These are phyloP conservation scores for Argyresthia goedartella DNA, from an alignment of 2,888 invertebrate species.

Conservation along the genomic window DNA sequence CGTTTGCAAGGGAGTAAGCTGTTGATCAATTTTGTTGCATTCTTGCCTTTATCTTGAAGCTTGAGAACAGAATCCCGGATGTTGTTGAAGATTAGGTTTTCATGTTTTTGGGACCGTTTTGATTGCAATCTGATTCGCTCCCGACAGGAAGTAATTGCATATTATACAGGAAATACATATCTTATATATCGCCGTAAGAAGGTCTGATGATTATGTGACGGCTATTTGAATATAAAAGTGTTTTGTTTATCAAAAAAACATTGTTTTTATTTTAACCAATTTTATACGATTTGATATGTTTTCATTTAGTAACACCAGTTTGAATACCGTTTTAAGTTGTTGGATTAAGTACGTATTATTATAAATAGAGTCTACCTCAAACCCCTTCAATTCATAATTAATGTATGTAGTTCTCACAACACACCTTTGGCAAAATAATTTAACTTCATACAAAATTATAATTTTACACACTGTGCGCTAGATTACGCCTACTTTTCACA, in stretches of 20 bases:
- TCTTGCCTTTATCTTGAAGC: slow-evolving; percentile 24
- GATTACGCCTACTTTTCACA: slow-evolving; percentile 26
- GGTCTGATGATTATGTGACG: no score
- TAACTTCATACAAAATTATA: not conserved
- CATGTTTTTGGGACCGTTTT: slow-evolving; percentile 8
- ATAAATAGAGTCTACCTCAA: not conserved
- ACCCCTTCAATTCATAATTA: not conserved
- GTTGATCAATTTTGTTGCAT: slow-evolving; percentile 47
- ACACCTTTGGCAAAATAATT: not conserved
- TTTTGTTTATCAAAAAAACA: no score
- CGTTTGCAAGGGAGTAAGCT: slow-evolving; percentile 23
- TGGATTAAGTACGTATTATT: no score
- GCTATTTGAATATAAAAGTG: no score
- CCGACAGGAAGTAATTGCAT: not conserved
- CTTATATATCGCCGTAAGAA: no score
- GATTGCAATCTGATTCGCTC: slow-evolving; percentile 3
- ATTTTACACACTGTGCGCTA: slow-evolving; percentile 1
- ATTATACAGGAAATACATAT: no score
- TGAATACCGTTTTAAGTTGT: no score
- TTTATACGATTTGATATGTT: no score
- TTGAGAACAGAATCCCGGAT: slow-evolving; percentile 31
- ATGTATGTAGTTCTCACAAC: slow-evolving; percentile 5
- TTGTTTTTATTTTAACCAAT: no score
- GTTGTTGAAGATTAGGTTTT: slow-evolving; percentile 12
- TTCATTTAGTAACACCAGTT: no score